phyloP scores from a whole-genome alignment of 2,888 invertebrate species.

The Adela reaumurella region DNA sequence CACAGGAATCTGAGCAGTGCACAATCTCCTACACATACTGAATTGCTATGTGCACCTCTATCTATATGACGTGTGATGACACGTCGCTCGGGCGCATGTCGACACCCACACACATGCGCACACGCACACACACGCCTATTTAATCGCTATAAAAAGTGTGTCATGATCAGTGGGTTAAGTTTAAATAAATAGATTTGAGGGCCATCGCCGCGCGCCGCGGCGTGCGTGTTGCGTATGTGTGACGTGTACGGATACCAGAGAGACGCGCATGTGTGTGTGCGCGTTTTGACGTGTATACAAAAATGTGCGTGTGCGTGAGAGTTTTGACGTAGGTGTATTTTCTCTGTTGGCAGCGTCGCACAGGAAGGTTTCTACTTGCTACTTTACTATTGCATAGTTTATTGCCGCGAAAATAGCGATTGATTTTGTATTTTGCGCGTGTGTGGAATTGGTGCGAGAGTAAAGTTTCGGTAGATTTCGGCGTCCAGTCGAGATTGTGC shows the following conservation, averaged over 20 bases:
- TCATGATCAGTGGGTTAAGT: constrained; percentile 58
- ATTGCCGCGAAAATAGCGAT: too few species aligned
- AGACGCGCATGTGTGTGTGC: constrained; percentile 6
- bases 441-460: too few species aligned
- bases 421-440: too few species aligned
- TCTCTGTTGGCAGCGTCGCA: background rate
- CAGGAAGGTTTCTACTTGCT: too few species aligned
- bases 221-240: constrained; percentile 3
- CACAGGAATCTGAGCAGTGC: too few species aligned
- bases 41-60: too few species aligned
- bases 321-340: background rate
- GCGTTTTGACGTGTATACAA: background rate
- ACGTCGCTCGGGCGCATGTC: too few species aligned
- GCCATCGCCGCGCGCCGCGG: constrained; percentile 5
- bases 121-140: constrained; percentile 16
- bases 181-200: constrained; percentile 28
- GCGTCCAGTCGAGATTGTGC: too few species aligned
- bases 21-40: too few species aligned
- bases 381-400: too few species aligned
- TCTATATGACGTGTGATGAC: too few species aligned
- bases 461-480: too few species aligned
- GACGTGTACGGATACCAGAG: background rate
- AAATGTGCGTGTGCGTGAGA: background rate
- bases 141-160: constrained; percentile 45
- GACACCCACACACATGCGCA: constrained; percentile 27